Conservation (phyloP, 1,140 invertebrate genomes). For the Brachionus plicatilis region DNA sequence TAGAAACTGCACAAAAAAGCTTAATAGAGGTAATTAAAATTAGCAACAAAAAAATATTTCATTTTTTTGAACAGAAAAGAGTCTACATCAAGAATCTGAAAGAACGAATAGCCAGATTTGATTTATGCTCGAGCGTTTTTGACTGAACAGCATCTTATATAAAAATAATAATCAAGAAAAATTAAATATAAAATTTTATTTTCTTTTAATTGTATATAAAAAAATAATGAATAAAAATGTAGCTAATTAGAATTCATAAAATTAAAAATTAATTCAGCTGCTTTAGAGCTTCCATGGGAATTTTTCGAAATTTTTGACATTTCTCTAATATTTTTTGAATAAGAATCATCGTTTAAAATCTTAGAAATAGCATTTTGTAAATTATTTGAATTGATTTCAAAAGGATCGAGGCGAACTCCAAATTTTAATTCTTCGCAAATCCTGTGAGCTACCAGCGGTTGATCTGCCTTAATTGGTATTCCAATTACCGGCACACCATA, state of each 20-base stretch:
- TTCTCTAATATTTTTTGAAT: background rate
- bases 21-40: background rate
- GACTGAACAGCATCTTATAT: background rate
- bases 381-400: background rate
- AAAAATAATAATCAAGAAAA: too few relatives aligned
- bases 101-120: background rate
- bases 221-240: background rate
- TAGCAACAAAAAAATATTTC: background rate
- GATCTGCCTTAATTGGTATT: slow-evolving; percentile 62
- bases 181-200: too few relatives aligned
- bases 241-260: background rate
- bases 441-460: slow-evolving; percentile 39
- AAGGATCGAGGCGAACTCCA: background rate
- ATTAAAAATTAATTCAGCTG: background rate
- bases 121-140: background rate
- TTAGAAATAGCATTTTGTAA: background rate
- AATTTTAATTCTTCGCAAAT: background rate
- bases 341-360: background rate
- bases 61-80: background rate
- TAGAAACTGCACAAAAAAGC: background rate
- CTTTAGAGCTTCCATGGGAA: background rate
- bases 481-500: slow-evolving; percentile 71
- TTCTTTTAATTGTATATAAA: background rate
- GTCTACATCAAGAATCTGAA: background rate
- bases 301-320: background rate